phyloP scores from a whole-genome alignment of 1,140 invertebrate genomes.

The Cyphomyrmex costatus region DNA sequence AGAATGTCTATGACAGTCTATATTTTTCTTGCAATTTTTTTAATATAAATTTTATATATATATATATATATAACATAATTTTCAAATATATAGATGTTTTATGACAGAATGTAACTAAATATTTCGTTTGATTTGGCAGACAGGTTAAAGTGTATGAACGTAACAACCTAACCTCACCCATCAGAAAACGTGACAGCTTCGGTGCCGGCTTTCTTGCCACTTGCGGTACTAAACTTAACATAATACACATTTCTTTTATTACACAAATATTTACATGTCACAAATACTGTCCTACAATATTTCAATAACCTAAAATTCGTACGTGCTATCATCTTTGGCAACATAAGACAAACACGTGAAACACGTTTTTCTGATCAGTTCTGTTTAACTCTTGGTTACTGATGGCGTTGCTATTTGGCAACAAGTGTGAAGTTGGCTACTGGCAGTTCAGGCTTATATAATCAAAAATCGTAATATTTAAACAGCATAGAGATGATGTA shows the following conservation, averaged over 20 bases:
- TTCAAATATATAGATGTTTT: neutral
- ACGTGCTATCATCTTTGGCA: conserved; percentile 51
- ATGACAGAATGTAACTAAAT: neutral
- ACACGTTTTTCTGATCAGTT: neutral
- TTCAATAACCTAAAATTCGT: conserved; percentile 65
- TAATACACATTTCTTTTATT: conserved; percentile 43
- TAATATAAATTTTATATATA: neutral
- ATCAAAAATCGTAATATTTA: no score
- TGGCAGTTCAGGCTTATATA: no score
- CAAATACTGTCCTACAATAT: conserved; percentile 60
- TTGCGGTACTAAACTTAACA: conserved; percentile 16
- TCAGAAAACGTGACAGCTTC: conserved; percentile 62
- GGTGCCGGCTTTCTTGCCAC: neutral
- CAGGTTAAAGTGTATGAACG: conserved; percentile 30
- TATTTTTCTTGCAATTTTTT: neutral
- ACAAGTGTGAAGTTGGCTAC: no score
- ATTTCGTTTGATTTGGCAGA: neutral
- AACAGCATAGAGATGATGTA: no score
- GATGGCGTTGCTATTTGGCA: no score
- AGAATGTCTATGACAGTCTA: neutral
- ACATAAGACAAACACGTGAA: neutral
- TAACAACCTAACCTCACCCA: conserved; percentile 65
- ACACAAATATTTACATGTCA: conserved; percentile 33
- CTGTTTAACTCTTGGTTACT: no score
- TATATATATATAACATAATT: neutral